Conservation (phyloP, 2,797 vertebrate genomes). For the Danio jaintianensis region DNA sequence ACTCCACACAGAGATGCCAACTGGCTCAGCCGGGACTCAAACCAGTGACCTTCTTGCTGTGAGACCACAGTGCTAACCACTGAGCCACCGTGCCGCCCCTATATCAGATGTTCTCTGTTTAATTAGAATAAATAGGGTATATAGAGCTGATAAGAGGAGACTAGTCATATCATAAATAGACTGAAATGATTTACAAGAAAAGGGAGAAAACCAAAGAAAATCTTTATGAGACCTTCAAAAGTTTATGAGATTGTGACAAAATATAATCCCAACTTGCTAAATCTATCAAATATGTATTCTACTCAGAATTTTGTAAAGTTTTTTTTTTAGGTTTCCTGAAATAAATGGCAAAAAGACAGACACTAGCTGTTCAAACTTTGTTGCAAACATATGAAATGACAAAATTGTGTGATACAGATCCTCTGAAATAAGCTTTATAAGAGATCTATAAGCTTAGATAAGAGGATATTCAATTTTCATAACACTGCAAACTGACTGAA, state of each 20-base stretch:
- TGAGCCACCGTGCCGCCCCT: too few relatives aligned
- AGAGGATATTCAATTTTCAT: not conserved
- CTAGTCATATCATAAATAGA: slow-evolving; percentile 16
- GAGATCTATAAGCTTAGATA: too few relatives aligned
- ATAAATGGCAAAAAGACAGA: slow-evolving; percentile 7
- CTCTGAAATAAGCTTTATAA: not conserved
- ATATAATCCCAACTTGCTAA: slow-evolving; percentile 5
- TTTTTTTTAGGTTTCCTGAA: not conserved
- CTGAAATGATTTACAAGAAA: slow-evolving; percentile 18
- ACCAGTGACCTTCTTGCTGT: too few relatives aligned
- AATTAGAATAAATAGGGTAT: not conserved
- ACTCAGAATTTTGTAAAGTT: not conserved
- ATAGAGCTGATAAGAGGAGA: not conserved
- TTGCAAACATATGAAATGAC: not conserved
- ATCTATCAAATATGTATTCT: slow-evolving; percentile 16
- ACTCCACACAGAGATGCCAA: too few relatives aligned
- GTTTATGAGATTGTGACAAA: not conserved
- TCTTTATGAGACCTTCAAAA: too few relatives aligned
- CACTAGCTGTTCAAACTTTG: slow-evolving; percentile 9
- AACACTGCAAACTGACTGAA: too few relatives aligned
- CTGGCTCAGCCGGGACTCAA: too few relatives aligned
- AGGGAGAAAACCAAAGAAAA: not conserved
- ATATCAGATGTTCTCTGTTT: not conserved
- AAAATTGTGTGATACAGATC: not conserved
- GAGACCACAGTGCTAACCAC: too few relatives aligned